Evolutionary conservation across 2,797 vertebrate species (phyloP), one percentile per base, ranked within the genome.

Genomic region (Aldrovandia affinis): DNA sequence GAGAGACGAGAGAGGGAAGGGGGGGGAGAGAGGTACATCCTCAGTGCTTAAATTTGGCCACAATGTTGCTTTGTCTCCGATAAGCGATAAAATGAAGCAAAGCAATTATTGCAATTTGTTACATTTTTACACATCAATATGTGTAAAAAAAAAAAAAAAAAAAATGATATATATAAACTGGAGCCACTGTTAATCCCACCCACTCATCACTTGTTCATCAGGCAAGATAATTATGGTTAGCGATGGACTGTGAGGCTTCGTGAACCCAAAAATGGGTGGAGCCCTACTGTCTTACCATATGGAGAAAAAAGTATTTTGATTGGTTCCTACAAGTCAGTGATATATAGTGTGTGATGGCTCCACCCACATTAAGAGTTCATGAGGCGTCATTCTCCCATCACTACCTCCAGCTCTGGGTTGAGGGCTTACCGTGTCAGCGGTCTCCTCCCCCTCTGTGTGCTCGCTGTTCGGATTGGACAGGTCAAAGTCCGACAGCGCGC

Each of bases 401-500:
- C 25, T 30, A 14, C 25, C 70, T 22, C 3, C 30, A 15, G 50
- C 30, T 52, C 50, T 28, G 14, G 15, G 28, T 25, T 47, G 12
- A 28, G 22, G 80, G 81, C 87, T 0, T 93, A 97, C 97, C 8
- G 91, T 96, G 90, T 97, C 96, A 0, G 92, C 96, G 1, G 94
- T 93, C 79, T 96, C 96, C 50, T 94, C 95, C 8, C 2, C 93
- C 77, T 95, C 93, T 0, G 93, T 93, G 84, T 91, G 89, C 68
- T 94, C 93, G 25, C 91, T 89, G 80, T 90, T 91, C 0, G 89
- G 85, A 25, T 89, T 83, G 82, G 94, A 94, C 0, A 89, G 86
- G 28, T 96, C 95, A 0, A 90, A 90, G 88, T 96, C 95, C 0
- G 95, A 95, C 63, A 93, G 86, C 1, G 92, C 90, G 7, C 91